Conservation (phyloP, 1,140 invertebrate species). For the Drosophila tristis region DNA sequence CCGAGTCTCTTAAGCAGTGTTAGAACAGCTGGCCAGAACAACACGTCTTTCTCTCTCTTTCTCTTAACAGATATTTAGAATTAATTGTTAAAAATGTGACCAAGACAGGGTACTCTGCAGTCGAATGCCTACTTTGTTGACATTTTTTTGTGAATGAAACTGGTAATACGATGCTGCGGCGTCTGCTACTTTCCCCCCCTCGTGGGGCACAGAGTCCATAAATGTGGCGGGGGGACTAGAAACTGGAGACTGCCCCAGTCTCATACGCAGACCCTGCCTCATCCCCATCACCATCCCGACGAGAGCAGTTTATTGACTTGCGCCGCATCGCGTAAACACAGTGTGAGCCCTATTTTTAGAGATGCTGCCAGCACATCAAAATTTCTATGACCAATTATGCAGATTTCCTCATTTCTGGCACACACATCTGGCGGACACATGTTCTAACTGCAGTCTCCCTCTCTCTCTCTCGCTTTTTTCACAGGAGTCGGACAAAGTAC, state of each 20-base stretch:
- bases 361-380: slow-evolving; percentile 42
- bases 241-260: neutral
- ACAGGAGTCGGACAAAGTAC: slow-evolving; percentile 65
- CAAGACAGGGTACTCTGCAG: slow-evolving; percentile 13
- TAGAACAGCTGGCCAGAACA: neutral
- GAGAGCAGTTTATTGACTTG: slow-evolving; percentile 74
- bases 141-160: slow-evolving; percentile 77
- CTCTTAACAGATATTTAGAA: no score
- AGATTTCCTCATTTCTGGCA: slow-evolving; percentile 54
- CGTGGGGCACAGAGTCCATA: slow-evolving; percentile 6
- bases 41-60: no score
- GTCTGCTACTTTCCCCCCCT: neutral
- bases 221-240: neutral
- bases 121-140: neutral
- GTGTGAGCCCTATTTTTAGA: slow-evolving; percentile 77
- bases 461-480: slow-evolving; percentile 13
- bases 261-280: no score
- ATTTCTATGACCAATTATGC: slow-evolving; percentile 77
- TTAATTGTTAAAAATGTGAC: no score
- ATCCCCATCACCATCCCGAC: slow-evolving; percentile 2
- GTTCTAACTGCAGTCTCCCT: slow-evolving; percentile 49
- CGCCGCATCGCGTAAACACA: slow-evolving; percentile 56
- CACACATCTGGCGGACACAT: slow-evolving; percentile 74
- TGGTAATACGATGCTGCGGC: slow-evolving; percentile 71
- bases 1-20: neutral